These are phyloP conservation scores for Sardinella longiceps DNA, from an alignment of 2,797 vertebrate species.

Conservation along the genomic window DNA sequence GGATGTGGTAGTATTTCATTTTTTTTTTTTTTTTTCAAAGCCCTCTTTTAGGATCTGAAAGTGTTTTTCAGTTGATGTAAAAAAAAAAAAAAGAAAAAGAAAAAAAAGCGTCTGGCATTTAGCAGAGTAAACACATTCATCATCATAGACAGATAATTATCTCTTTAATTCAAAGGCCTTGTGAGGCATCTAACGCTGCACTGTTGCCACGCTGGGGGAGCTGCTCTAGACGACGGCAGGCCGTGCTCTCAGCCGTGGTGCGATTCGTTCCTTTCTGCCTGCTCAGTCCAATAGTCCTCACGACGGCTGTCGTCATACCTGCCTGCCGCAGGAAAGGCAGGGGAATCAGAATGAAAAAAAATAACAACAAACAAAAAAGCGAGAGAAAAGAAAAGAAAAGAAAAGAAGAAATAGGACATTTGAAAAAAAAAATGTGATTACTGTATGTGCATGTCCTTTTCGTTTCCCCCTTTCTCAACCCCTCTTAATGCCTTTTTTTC, in stretches of 20 bases:
- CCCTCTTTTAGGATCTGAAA: neutral
- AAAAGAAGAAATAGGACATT: too few relatives aligned
- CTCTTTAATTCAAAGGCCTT: conserved; percentile 69
- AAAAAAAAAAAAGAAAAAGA: too few relatives aligned
- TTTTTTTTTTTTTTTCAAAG: neutral
- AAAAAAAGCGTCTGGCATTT: conserved; percentile 72
- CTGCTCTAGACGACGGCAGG: conserved; percentile 55
- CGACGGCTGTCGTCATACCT: neutral
- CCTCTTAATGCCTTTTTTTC: too few relatives aligned
- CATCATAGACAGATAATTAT: conserved; percentile 77
- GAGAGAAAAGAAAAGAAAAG: neutral
- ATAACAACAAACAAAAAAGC: neutral
- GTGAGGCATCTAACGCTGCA: conserved; percentile 54
- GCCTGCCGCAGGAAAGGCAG: neutral
- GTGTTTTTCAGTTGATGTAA: conserved; percentile 64
- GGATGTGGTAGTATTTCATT: neutral
- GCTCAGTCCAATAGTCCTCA: conserved; percentile 18
- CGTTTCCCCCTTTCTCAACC: too few relatives aligned
- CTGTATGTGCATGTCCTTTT: too few relatives aligned
- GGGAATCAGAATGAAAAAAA: neutral
- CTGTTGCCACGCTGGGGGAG: conserved; percentile 56
- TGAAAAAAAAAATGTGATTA: too few relatives aligned
- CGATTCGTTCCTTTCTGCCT: conserved; percentile 41
- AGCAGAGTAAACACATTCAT: conserved; percentile 76
- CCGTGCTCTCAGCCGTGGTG: conserved; percentile 40